These are phyloP conservation scores for Butorides virescens DNA, from an alignment of 2,113 vertebrate species.

Conservation along the genomic window DNA sequence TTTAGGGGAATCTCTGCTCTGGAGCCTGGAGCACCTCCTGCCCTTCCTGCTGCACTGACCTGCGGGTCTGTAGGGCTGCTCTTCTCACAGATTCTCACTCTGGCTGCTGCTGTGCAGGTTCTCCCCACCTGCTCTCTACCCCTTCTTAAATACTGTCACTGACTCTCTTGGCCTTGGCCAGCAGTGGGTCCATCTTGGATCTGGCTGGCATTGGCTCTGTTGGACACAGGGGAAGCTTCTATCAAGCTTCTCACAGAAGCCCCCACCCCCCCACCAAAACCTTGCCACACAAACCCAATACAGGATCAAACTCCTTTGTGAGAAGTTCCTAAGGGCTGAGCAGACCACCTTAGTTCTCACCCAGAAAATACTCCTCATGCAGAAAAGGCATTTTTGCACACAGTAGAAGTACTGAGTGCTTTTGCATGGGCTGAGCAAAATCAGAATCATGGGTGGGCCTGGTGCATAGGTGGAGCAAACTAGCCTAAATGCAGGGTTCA, in stretches of 20 bases:
- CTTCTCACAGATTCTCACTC: not conserved
- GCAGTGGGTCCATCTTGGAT: not conserved
- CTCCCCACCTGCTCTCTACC: no score
- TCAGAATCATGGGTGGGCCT: not conserved
- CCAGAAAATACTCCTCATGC: not conserved
- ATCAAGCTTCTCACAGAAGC: not conserved
- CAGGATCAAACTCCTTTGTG: not conserved
- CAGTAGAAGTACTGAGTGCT: not conserved
- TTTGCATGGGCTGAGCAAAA: not conserved
- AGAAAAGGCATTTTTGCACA: not conserved
- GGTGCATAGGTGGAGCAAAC: not conserved
- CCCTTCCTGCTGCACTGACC: not conserved
- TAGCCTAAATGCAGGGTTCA: not conserved
- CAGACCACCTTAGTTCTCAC: not conserved
- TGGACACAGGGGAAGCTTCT: not conserved
- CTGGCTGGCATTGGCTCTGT: not conserved
- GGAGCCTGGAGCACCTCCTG: not conserved
- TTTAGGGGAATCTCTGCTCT: not conserved
- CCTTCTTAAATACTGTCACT: not conserved
- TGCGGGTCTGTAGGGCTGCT: not conserved
- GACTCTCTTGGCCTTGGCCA: not conserved
- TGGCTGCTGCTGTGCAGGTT: no score
- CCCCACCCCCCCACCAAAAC: not conserved
- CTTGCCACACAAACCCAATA: not conserved
- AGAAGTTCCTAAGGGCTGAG: not conserved